Conservation (phyloP, 2,888 invertebrate species). For the Timema cristinae region DNA sequence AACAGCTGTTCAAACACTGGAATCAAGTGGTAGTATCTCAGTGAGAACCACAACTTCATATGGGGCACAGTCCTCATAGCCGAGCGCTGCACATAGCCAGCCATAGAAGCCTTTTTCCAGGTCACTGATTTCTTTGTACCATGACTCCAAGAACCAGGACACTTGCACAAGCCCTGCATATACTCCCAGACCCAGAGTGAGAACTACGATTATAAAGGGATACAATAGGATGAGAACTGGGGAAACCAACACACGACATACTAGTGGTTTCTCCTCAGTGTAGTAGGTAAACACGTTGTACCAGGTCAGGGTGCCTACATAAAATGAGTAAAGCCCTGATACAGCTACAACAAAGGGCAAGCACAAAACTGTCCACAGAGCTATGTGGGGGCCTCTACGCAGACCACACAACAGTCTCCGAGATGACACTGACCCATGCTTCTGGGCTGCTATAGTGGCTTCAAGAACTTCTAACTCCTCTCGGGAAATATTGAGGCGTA, state of each 20-base stretch:
- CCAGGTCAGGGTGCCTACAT: slow-evolving; percentile 72
- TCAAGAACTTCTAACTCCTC: slow-evolving; percentile 67
- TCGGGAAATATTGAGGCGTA: slow-evolving; percentile 66
- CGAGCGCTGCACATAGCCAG: slow-evolving; percentile 64
- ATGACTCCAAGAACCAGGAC: slow-evolving; percentile 62
- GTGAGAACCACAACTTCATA: slow-evolving; percentile 66
- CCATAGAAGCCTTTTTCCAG: slow-evolving; percentile 77
- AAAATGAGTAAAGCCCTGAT: slow-evolving; percentile 65
- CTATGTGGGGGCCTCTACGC: slow-evolving; percentile 61
- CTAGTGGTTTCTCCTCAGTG: slow-evolving; percentile 60
- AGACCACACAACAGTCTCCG: slow-evolving; percentile 52
- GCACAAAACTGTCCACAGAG: slow-evolving; percentile 59
- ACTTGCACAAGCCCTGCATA: slow-evolving; percentile 65
- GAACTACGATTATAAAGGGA: slow-evolving; percentile 63
- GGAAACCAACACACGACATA: slow-evolving; percentile 59
- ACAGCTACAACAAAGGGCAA: slow-evolving; percentile 62
- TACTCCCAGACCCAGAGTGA: slow-evolving; percentile 61
- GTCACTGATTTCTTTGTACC: slow-evolving; percentile 68
- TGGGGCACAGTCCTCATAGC: slow-evolving; percentile 68
- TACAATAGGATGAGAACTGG: slow-evolving; percentile 65
- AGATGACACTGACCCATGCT: slow-evolving; percentile 41
- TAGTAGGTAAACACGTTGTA: slow-evolving; percentile 69
- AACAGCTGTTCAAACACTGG: no score
- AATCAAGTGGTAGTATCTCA: slow-evolving; percentile 41
- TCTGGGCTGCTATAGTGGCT: slow-evolving; percentile 57